Percentiles rank a stretch among this genome's conserved stretches.
Evolutionary conservation across 2,888 invertebrate species (phyloP).

Genomic region (Augiades crinisus): DNA sequence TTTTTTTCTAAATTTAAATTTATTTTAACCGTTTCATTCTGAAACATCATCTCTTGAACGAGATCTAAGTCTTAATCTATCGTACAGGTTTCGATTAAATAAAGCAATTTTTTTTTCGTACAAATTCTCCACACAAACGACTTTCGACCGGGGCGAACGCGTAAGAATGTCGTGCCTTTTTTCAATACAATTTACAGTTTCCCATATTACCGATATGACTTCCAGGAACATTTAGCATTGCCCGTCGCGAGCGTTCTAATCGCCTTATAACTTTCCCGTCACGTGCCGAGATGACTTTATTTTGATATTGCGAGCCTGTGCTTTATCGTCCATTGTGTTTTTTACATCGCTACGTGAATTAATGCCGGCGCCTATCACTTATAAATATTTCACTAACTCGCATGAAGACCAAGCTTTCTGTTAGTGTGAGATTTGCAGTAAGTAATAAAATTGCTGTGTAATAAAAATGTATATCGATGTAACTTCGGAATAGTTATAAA

Average conservation of each 20-base stretch:
- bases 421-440: neutral
- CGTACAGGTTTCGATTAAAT: too few species aligned
- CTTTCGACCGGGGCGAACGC: constrained; percentile 18
- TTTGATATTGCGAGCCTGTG: constrained; percentile 68
- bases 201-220: constrained; percentile 44
- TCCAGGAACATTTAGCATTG: constrained; percentile 54
- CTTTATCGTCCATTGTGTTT: constrained; percentile 67
- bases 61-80: too few species aligned
- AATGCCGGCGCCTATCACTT: constrained; percentile 39
- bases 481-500: too few species aligned
- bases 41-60: too few species aligned
- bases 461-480: too few species aligned
- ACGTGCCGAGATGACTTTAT: constrained; percentile 71
- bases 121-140: too few species aligned
- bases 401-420: neutral
- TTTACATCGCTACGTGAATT: constrained; percentile 52
- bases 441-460: too few species aligned
- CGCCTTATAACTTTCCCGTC: constrained; percentile 49
- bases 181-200: constrained; percentile 30
- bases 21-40: too few species aligned
- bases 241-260: constrained; percentile 34
- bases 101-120: too few species aligned
- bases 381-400: constrained; percentile 45
- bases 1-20: too few species aligned
- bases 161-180: constrained; percentile 31